Conservation (phyloP, 2,113 vertebrate species). For the human region GRCh38 chr2:28207001-28207500, state of each 20-base stretch:
- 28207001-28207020: neutral
- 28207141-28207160: neutral
- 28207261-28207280: too few relatives aligned
- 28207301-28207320: too few relatives aligned
- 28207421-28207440: too few relatives aligned
- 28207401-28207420: neutral
- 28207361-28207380: too few relatives aligned
- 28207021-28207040: neutral
- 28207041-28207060: neutral
- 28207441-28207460: too few relatives aligned
- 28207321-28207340: too few relatives aligned
- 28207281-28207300: too few relatives aligned
- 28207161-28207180: neutral
- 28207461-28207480: too few relatives aligned
- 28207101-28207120: neutral
- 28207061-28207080: neutral
- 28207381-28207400: neutral
- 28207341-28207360: too few relatives aligned
- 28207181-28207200: neutral
- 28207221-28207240: too few relatives aligned
- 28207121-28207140: neutral
- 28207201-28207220: neutral
- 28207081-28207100: neutral
- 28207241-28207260: too few relatives aligned
- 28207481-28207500: too few relatives aligned